These are phyloP conservation scores for Cepphus grylle DNA, from an alignment of 2,113 vertebrate species.

Conservation along the genomic window DNA sequence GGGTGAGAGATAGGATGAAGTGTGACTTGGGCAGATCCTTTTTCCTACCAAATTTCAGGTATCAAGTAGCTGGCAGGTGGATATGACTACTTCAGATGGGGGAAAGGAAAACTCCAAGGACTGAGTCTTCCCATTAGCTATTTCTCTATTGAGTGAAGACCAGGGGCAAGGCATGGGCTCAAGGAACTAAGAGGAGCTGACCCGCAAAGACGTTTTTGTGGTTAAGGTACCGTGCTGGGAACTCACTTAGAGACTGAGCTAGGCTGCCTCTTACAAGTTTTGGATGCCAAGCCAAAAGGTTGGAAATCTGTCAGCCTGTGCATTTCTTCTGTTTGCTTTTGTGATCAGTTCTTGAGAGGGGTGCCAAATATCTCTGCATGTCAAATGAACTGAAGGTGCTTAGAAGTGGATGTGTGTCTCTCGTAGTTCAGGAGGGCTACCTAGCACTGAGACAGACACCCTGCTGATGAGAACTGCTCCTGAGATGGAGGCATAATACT, in stretches of 20 bases:
- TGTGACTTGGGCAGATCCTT: background rate
- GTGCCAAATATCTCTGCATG: background rate
- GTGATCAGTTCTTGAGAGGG: background rate
- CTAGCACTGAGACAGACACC: background rate
- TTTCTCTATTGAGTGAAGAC: background rate
- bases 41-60: background rate
- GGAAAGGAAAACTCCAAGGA: background rate
- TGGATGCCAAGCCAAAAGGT: background rate
- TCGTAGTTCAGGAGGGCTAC: background rate
- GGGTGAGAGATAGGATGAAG: background rate
- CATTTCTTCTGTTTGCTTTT: background rate
- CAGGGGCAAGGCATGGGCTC: background rate
- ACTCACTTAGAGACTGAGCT: background rate
- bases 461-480: background rate
- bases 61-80: background rate
- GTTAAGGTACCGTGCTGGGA: background rate
- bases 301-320: background rate
- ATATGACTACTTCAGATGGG: background rate
- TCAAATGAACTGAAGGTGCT: background rate
- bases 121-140: background rate
- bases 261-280: background rate
- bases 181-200: background rate
- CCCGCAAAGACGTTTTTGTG: background rate
- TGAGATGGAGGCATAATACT: background rate
- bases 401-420: background rate